A percentile compares a stretch with the other conserved stretches of the same genome.
phyloP scores from a whole-genome alignment of 2,797 vertebrate species.

The Rhinophrynus dorsalis region DNA sequence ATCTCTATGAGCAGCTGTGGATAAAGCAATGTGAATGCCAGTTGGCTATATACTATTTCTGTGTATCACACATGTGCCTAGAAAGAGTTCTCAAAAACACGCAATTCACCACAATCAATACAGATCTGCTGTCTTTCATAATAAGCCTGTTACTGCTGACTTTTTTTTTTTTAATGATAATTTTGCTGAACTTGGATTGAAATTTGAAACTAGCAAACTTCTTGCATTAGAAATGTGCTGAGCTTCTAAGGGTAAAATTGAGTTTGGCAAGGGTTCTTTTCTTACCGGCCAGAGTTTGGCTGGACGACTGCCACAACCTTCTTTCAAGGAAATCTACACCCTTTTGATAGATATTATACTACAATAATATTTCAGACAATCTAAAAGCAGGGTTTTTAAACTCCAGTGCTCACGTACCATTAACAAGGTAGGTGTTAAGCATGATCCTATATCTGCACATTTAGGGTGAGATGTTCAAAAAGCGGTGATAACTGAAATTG shows the following conservation, averaged over 20 bases:
- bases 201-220: neutral
- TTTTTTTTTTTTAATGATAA: neutral
- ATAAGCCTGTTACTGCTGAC: neutral
- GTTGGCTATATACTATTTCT: neutral
- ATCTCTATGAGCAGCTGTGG: conserved; percentile 22
- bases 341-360: neutral
- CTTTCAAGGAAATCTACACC: conserved; percentile 38
- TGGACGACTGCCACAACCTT: conserved; percentile 22
- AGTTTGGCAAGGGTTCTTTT: conserved; percentile 13
- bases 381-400: neutral
- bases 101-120: neutral
- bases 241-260: conserved; percentile 15
- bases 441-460: too few species aligned
- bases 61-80: neutral
- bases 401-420: too few species aligned
- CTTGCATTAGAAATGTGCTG: conserved; percentile 17
- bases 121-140: neutral
- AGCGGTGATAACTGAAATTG: too few species aligned
- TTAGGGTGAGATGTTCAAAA: too few species aligned
- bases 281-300: neutral
- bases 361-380: neutral
- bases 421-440: too few species aligned
- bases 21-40: neutral
- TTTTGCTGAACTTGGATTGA: neutral
- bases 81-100: neutral